Evolutionary conservation across 2,888 invertebrate genomes (phyloP).

Genomic region (Trichopria drosophilae): DNA sequence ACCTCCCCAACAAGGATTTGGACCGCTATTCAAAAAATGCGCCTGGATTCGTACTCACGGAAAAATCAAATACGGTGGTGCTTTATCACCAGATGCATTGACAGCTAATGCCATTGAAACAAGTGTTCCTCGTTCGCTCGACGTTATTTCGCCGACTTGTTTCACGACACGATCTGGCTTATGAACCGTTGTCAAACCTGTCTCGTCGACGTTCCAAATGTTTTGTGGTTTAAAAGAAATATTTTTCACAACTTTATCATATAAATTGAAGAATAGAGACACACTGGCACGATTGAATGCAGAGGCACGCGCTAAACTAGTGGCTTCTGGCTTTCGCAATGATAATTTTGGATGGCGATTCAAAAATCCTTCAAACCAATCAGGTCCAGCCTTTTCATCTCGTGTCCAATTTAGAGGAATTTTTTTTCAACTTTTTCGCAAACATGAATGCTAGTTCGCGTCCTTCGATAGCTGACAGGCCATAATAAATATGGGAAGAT

Average conservation of each 20-base stretch:
- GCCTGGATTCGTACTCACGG: constrained; percentile 30
- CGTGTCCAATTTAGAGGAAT: no score
- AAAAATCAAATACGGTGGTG: constrained; percentile 31
- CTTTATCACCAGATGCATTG: constrained; percentile 21
- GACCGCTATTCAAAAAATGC: constrained; percentile 27
- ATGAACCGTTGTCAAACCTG: constrained; percentile 31
- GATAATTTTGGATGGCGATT: constrained; percentile 29
- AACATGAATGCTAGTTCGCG: not conserved
- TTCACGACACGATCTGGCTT: constrained; percentile 27
- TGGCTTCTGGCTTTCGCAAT: constrained; percentile 38
- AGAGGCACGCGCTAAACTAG: constrained; percentile 34
- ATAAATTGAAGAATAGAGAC: constrained; percentile 36
- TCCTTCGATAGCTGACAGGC: not conserved
- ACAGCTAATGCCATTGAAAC: constrained; percentile 23
- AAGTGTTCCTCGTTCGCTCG: constrained; percentile 36
- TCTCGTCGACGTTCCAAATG: constrained; percentile 32
- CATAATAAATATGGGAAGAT: not conserved
- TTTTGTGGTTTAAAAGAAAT: not conserved
- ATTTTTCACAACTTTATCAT: not conserved
- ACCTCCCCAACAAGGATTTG: constrained; percentile 31
- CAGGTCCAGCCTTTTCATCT: constrained; percentile 32
- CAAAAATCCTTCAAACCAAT: constrained; percentile 31
- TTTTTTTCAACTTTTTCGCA: not conserved
- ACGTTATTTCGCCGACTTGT: constrained; percentile 31
- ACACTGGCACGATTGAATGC: constrained; percentile 41